Base-by-base conservation (phyloP, 92 coral and sea anemone species). In the Anthopleura xanthogrammica region DNA sequence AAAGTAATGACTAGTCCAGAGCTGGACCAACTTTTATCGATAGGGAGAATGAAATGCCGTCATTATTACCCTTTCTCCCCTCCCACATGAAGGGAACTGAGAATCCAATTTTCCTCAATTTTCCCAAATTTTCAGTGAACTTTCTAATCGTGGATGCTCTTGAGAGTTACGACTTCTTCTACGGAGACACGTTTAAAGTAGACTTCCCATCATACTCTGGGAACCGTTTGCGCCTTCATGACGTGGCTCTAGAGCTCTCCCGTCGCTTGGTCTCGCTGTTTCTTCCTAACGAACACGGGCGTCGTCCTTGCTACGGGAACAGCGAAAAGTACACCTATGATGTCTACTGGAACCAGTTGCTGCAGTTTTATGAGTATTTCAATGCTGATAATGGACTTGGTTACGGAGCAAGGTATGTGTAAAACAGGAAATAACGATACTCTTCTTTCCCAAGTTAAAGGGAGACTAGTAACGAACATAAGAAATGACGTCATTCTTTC, bases 151-250 rank as follows among this genome's bases (percentile, higher is more conserved):
- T 95, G 23, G 98, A 95, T 36, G 95, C 96, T 10, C 91, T 92
- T 41, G 95, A 95, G 71, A 89, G 95, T 42, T 91, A 95, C 82
- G 98, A 93, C 58, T 89, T 88, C 79, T 95, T 95, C 86, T 95
- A 90, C 79, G 98, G 98, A 40, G 88, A 85, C 40, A 89, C 86
- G 23, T 90, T 95, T 83, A 95, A 88, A 80, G 94, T 92, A 29
- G 98, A 95, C 79, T 95, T 93, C 83, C 98, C 98, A 52, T 93
- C 94, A 3, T 89, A 90, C 46, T 95, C 96, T 64, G 94, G 94
- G 46, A 89, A 90, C 79, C 84, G 86, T 13, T 84, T 92, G 94
- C 90, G 96, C 60, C 90, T 95, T 40, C 90, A 91, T 58, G 96
- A 89, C 77, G 96, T 92, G 16, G 87, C 95, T 80, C 72, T 88